phyloP scores from a whole-genome alignment of 1,140 invertebrate species.

The Hesperophylax magnus region DNA sequence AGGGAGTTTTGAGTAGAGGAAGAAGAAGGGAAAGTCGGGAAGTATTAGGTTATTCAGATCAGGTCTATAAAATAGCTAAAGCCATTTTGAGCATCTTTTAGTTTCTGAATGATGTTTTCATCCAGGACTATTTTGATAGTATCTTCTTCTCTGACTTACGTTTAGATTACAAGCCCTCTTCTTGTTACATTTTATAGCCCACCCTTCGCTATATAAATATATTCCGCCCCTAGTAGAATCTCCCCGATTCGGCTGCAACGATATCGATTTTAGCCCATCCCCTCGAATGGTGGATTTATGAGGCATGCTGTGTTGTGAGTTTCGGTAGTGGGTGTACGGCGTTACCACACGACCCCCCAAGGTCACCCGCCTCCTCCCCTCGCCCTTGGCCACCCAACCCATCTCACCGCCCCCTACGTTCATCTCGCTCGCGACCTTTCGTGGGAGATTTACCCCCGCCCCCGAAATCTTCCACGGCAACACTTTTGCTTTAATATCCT shows the following conservation, averaged over 20 bases:
- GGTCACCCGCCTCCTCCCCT: not conserved
- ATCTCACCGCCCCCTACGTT: not conserved
- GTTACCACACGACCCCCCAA: constrained; percentile 8
- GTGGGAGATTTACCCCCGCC: not conserved
- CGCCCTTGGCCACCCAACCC: not conserved
- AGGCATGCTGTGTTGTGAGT: no score
- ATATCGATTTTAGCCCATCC: constrained; percentile 6
- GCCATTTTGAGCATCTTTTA: no score
- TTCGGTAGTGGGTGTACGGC: not conserved
- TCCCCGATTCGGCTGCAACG: not conserved
- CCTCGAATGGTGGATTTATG: no score
- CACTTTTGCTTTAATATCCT: not conserved
- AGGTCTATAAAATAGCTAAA: no score
- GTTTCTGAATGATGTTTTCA: no score
- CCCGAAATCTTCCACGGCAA: not conserved
- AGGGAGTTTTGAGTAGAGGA: no score
- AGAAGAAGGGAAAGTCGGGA: no score
- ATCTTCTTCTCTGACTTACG: no score
- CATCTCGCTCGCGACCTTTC: not conserved
- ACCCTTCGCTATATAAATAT: not conserved
- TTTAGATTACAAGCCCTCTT: no score
- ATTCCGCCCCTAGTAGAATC: not conserved
- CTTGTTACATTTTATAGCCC: no score
- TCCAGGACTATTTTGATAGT: no score
- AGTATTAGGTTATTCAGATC: no score